These are phyloP conservation scores for Tachystola acroxantha DNA, from an alignment of 2,888 invertebrate species.

Conservation along the genomic window DNA sequence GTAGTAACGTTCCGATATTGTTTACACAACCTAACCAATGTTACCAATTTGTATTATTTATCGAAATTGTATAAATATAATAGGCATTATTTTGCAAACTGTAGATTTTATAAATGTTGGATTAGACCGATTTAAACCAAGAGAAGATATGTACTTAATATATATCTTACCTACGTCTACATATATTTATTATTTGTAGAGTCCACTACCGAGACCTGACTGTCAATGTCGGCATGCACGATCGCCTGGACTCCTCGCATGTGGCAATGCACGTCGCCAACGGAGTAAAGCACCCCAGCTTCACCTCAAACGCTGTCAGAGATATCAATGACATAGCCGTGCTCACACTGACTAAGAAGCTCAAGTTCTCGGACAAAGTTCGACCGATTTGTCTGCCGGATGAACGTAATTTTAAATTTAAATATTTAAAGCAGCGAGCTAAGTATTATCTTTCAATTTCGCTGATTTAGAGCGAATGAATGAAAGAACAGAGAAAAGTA, in stretches of 20 bases:
- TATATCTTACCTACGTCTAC: too few species aligned
- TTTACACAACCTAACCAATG: too few species aligned
- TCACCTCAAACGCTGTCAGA: constrained; percentile 72
- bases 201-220: constrained; percentile 54
- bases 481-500: too few species aligned
- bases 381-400: constrained; percentile 72
- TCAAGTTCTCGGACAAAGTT: constrained; percentile 61
- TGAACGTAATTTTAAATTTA: constrained; percentile 38
- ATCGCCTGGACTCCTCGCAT: constrained; percentile 51
- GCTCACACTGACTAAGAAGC: constrained; percentile 57
- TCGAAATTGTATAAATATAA: too few species aligned
- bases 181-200: too few species aligned
- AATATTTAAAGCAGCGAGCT: background rate
- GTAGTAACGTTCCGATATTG: too few species aligned
- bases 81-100: too few species aligned
- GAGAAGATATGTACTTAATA: too few species aligned
- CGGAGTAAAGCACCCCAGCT: constrained; percentile 65
- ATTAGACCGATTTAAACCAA: too few species aligned
- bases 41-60: too few species aligned
- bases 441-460: background rate
- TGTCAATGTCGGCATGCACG: constrained; percentile 72
- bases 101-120: too few species aligned
- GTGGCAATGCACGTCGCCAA: constrained; percentile 36
- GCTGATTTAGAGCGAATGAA: background rate
- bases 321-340: constrained; percentile 80